A percentile compares a stretch with the other conserved stretches of the same genome.
Evolutionary conservation across 1,140 invertebrate genomes (phyloP).

Genomic region (Drosophila tani): DNA sequence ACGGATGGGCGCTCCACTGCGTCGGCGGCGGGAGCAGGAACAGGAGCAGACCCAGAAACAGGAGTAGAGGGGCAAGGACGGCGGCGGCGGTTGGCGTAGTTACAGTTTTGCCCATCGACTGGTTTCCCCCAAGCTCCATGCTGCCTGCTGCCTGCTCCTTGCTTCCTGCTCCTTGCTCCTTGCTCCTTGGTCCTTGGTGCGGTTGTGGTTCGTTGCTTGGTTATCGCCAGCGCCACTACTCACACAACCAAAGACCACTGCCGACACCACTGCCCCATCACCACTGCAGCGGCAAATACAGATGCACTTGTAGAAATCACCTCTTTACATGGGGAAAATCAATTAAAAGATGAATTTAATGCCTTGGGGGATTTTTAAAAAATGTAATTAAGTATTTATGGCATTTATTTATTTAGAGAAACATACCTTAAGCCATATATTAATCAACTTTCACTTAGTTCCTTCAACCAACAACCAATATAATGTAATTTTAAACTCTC

Average conservation of each 20-base stretch:
- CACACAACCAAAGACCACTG: slow-evolving; percentile 53
- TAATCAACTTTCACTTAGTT: neutral
- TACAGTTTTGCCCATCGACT: slow-evolving; percentile 66
- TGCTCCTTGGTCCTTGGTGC: slow-evolving; percentile 39
- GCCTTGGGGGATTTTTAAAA: neutral
- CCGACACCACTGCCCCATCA: slow-evolving; percentile 23
- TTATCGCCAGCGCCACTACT: slow-evolving; percentile 71
- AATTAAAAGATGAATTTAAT: neutral
- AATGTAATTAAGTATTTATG: no score
- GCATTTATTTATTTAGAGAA: neutral
- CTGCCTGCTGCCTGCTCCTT: slow-evolving; percentile 2
- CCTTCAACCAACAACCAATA: neutral
- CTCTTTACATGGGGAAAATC: neutral
- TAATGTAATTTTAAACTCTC: neutral
- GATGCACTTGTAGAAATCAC: slow-evolving; percentile 8
- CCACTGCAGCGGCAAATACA: slow-evolving; percentile 19
- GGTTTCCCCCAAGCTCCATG: slow-evolving; percentile 15
- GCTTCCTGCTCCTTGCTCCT: slow-evolving; percentile 9
- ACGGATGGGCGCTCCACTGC: slow-evolving; percentile 78
- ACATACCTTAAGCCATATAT: neutral
- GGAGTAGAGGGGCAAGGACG: slow-evolving; percentile 16
- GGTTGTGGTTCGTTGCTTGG: slow-evolving; percentile 82
- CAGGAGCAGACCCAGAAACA: neutral
- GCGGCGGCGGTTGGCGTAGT: slow-evolving; percentile 70
- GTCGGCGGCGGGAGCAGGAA: slow-evolving; percentile 40